Evolutionary conservation across 2,888 invertebrate genomes (phyloP), one percentile per base, ranked within the genome.

Genomic region (Acanthosepion lycidas): DNA sequence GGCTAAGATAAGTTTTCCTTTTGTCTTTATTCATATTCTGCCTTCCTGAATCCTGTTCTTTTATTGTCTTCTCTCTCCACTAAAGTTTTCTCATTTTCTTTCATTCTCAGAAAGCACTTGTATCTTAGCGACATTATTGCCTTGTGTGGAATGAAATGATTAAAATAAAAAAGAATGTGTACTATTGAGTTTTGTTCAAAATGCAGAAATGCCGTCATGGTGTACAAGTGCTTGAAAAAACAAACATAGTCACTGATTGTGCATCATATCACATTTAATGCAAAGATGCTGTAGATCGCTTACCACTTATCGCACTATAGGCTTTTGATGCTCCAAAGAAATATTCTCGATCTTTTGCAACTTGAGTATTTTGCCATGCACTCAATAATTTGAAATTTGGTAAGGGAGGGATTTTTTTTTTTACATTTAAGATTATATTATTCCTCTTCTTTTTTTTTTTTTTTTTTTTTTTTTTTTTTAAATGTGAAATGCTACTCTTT

Each of bases 321-420:
- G 33, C 33, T 78, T 78, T 78, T 33, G 18, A 8, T 9, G n/a
- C n/a, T 33, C 78, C n/a, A 78, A 78, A n/a, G 23, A 78, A 78
- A 78, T 78, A n/a, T 78, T n/a, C 78, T 33, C 3, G 18, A 78
- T 78, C 78, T n/a, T n/a, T 78, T 78, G 78, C n/a, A 78, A 78
- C n/a, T 78, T 78, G 78, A 78, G 78, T 78, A 78, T 78, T 33
- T 78, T 78, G 78, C 15, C 12, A 78, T 78, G 78, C 78, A 78
- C n/a, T 78, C n/a, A 78, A n/a, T 78, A 78, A 78, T 78, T 78
- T 78, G 78, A 28, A 59, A n/a, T 78, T 78, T 78, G 78, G 78
- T 33, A 78, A 78, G 23, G n/a, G n/a, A 78, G 78, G n/a, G 59
- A 23, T 59, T 59, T 59, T n/a, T 78, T 64, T 23, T 42, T 42